A percentile compares a stretch with the other conserved stretches of the same genome.
Evolutionary conservation across 92 coral and sea anemone genomes (phyloP).

Genomic region (Parazoanthus darwini): DNA sequence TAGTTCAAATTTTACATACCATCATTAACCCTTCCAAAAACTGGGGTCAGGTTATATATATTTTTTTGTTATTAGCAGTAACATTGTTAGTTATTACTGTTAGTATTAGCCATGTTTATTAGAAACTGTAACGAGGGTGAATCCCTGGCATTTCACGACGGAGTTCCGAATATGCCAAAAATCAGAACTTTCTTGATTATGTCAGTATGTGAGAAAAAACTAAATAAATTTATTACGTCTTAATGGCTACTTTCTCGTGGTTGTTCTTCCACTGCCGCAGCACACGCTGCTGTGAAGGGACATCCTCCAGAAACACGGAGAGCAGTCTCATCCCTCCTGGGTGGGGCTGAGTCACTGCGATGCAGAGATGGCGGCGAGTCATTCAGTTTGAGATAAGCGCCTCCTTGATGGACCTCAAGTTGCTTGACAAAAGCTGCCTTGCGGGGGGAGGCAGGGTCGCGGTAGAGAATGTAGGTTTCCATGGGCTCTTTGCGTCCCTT

Average conservation of each 20-base stretch:
- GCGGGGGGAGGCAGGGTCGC: slow-evolving; percentile 61
- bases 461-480: slow-evolving; percentile 71
- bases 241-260: neutral
- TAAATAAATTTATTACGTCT: neutral
- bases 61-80: too few relatives aligned
- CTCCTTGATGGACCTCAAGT: slow-evolving; percentile 31
- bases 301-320: neutral
- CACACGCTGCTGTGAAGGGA: slow-evolving; percentile 4
- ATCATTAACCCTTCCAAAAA: too few relatives aligned
- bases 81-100: too few relatives aligned
- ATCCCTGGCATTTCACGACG: too few relatives aligned
- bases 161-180: too few relatives aligned
- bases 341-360: neutral
- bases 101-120: too few relatives aligned
- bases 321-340: neutral
- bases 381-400: neutral
- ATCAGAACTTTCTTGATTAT: too few relatives aligned
- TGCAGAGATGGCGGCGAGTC: neutral
- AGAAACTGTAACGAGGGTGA: too few relatives aligned
- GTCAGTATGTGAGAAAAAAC: neutral
- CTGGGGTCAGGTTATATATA: too few relatives aligned
- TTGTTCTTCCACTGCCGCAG: neutral
- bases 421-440: slow-evolving; percentile 43
- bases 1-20: too few relatives aligned
- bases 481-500: slow-evolving; percentile 86